These are phyloP conservation scores for Pteropus rufus DNA, from an alignment of 2,797 vertebrate genomes.

Conservation along the genomic window DNA sequence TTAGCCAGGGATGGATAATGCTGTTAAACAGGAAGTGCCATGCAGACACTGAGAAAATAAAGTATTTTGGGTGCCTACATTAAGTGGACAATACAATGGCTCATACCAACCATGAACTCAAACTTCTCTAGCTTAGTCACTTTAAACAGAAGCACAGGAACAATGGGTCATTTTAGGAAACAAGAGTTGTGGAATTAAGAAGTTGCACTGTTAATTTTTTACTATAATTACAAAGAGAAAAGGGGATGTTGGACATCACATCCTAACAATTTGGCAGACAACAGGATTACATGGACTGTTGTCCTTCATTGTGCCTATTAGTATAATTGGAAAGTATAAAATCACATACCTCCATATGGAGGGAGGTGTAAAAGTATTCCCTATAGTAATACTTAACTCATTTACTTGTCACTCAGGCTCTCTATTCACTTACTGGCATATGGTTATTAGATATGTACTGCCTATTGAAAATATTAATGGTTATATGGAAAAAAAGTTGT, in stretches of 20 bases:
- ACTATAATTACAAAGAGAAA: neutral
- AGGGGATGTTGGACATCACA: neutral
- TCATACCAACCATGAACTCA: neutral
- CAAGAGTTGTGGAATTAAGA: neutral
- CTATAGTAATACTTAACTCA: neutral
- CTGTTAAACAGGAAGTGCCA: neutral
- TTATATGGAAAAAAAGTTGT: neutral
- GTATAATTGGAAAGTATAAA: neutral
- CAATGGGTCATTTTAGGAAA: neutral
- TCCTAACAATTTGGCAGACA: neutral
- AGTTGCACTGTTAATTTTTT: neutral
- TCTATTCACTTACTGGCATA: neutral
- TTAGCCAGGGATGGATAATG: neutral
- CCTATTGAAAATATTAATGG: constrained; percentile 26
- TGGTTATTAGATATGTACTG: neutral
- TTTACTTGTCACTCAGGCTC: neutral
- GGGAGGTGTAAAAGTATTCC: neutral
- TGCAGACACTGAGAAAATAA: neutral
- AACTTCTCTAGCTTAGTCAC: neutral
- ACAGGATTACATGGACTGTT: neutral
- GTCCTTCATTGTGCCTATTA: neutral
- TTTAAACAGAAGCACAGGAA: neutral
- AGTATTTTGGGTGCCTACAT: neutral
- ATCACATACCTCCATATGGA: neutral
- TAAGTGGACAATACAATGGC: neutral